phyloP scores from a whole-genome alignment of 2,113 vertebrate genomes.

The Leucopsar rothschildi region DNA sequence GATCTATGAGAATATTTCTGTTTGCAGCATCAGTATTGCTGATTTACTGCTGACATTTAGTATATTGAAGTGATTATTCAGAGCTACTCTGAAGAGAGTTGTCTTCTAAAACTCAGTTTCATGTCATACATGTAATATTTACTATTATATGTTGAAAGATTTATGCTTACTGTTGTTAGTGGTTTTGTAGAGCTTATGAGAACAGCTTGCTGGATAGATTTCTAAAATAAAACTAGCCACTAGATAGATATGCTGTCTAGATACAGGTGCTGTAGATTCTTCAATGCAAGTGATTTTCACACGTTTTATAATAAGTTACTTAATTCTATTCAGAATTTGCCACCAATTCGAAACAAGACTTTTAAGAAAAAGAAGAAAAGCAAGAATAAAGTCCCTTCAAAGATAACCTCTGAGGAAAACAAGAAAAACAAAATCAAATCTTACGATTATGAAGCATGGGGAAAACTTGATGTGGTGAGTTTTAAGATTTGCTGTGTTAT shows the following conservation, averaged over 20 bases:
- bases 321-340: constrained; percentile 74
- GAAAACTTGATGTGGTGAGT: constrained; percentile 93
- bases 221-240: neutral
- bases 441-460: constrained; percentile 91
- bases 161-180: neutral
- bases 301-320: neutral
- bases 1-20: neutral
- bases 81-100: neutral
- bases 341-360: constrained; percentile 88
- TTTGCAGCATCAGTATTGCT: neutral
- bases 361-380: constrained; percentile 86
- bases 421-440: constrained; percentile 84
- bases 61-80: neutral
- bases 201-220: neutral
- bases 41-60: neutral
- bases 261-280: neutral
- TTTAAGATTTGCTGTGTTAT: neutral
- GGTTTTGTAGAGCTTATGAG: neutral
- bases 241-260: neutral
- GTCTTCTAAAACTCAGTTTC: neutral
- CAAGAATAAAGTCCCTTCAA: constrained; percentile 70
- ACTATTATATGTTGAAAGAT: neutral
- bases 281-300: neutral
- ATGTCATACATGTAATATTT: neutral
- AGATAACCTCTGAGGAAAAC: constrained; percentile 72